phyloP scores from a whole-genome alignment of 2,888 invertebrate genomes.

The Drosophila cyrtoloma region DNA sequence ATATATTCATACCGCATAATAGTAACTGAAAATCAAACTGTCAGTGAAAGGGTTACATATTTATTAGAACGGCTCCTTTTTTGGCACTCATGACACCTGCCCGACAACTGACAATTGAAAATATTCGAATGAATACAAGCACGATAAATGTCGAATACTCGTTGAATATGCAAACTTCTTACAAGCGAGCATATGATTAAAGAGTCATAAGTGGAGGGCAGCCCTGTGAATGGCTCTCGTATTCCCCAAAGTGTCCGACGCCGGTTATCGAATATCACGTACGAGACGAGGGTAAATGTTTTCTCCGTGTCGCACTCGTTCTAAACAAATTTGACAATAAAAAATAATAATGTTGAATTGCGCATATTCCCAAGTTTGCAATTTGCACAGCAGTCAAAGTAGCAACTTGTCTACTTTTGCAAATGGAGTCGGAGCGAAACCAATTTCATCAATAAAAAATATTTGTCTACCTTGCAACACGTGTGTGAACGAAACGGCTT shows the following conservation, averaged over 20 bases:
- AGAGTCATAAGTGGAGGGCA: slow-evolving; percentile 40
- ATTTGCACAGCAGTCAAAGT: slow-evolving; percentile 53
- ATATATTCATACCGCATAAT: neutral
- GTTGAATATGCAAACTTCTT: slow-evolving; percentile 56
- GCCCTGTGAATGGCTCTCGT: slow-evolving; percentile 16
- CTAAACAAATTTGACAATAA: slow-evolving; percentile 75
- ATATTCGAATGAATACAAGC: slow-evolving; percentile 31
- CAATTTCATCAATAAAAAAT: slow-evolving; percentile 81
- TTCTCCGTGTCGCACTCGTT: slow-evolving; percentile 48
- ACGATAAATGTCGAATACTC: slow-evolving; percentile 23
- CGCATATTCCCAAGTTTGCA: slow-evolving; percentile 75
- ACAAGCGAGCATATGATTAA: slow-evolving; percentile 56
- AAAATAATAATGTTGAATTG: slow-evolving; percentile 55
- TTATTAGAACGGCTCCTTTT: slow-evolving; percentile 1
- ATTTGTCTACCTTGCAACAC: slow-evolving; percentile 54
- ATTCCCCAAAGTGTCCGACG: slow-evolving; percentile 74
- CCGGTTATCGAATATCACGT: slow-evolving; percentile 73
- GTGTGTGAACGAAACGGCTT: neutral
- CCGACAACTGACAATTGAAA: slow-evolving; percentile 19
- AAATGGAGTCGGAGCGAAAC: slow-evolving; percentile 68
- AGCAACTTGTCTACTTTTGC: slow-evolving; percentile 75
- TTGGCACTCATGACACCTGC: slow-evolving; percentile 37
- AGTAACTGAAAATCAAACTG: slow-evolving; percentile 19
- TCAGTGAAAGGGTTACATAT: slow-evolving; percentile 28
- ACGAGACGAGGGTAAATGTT: slow-evolving; percentile 74